Evolutionary conservation across 2,888 invertebrate genomes (phyloP).

Genomic region (Octodonta nipae): DNA sequence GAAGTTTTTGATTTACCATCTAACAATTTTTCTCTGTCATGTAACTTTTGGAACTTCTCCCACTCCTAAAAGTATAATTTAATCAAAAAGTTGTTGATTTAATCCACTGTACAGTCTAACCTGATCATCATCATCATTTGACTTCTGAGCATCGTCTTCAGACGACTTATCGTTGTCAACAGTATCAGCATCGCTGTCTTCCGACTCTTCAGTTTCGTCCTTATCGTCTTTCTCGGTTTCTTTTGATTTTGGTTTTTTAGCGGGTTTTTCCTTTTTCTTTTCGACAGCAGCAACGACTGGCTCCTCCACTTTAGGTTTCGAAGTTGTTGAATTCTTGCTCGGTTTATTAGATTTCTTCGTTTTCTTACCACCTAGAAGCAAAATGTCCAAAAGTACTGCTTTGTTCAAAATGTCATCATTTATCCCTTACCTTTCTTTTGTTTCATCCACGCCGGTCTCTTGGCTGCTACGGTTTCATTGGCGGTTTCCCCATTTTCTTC

Average conservation of each 20-base stretch:
- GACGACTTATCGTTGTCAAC: slow-evolving; percentile 33
- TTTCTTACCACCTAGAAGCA: slow-evolving; percentile 42
- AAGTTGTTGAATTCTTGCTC: slow-evolving; percentile 4
- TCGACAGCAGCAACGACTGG: slow-evolving; percentile 16
- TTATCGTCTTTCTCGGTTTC: slow-evolving; percentile 16
- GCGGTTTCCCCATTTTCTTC: slow-evolving; percentile 19
- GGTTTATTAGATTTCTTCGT: slow-evolving; percentile 43
- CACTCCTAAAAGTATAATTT: slow-evolving; percentile 62
- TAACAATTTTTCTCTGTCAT: slow-evolving; percentile 71
- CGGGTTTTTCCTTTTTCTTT: slow-evolving; percentile 19
- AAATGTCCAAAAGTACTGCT: too few species aligned
- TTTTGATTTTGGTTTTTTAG: too few species aligned
- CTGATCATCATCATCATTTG: slow-evolving; percentile 34
- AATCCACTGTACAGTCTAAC: slow-evolving; percentile 9
- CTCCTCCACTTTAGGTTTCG: slow-evolving; percentile 27
- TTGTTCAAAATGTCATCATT: too few species aligned
- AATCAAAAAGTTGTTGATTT: too few species aligned
- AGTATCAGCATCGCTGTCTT: slow-evolving; percentile 41
- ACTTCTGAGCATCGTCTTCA: slow-evolving; percentile 27
- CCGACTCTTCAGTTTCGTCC: slow-evolving; percentile 33
- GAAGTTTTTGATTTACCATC: slow-evolving; percentile 90
- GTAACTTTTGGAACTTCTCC: slow-evolving; percentile 82
- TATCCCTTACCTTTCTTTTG: slow-evolving; percentile 44
- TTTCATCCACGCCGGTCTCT: slow-evolving; percentile 73
- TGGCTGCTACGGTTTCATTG: slow-evolving; percentile 38